phyloP scores from a whole-genome alignment of 2,797 vertebrate genomes.

The Enteromius viviparus region DNA sequence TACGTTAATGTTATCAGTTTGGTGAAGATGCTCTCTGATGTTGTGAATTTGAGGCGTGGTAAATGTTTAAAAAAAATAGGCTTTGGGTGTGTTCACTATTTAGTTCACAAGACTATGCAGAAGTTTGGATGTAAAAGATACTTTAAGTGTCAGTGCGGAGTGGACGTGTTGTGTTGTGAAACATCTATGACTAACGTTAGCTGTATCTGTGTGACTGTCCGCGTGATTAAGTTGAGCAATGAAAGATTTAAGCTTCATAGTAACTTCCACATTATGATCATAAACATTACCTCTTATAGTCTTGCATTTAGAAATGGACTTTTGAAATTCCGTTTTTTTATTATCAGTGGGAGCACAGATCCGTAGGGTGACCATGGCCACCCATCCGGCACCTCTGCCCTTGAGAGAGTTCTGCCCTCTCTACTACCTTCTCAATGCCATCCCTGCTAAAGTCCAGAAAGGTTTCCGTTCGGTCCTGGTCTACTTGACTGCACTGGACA shows the following conservation, averaged over 20 bases:
- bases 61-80: neutral
- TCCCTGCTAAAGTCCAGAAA: slow-evolving; percentile 90
- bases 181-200: neutral
- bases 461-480: slow-evolving; percentile 91
- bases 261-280: neutral
- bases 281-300: neutral
- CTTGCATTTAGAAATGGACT: neutral
- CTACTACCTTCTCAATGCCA: slow-evolving; percentile 91
- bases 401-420: slow-evolving; percentile 94
- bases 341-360: slow-evolving; percentile 16
- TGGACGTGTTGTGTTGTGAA: neutral
- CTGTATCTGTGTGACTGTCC: neutral
- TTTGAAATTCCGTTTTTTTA: neutral
- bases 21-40: neutral
- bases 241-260: neutral
- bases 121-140: neutral
- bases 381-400: slow-evolving; percentile 68
- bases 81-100: neutral
- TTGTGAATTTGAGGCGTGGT: slow-evolving; percentile 18
- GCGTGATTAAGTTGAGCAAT: neutral
- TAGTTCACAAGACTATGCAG: neutral
- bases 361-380: slow-evolving; percentile 77
- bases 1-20: neutral
- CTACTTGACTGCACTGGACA: slow-evolving; percentile 93
- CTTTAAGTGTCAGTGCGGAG: neutral